Conservation (phyloP, 64 coral and sea anemone species). For the Anthopleura sola region DNA sequence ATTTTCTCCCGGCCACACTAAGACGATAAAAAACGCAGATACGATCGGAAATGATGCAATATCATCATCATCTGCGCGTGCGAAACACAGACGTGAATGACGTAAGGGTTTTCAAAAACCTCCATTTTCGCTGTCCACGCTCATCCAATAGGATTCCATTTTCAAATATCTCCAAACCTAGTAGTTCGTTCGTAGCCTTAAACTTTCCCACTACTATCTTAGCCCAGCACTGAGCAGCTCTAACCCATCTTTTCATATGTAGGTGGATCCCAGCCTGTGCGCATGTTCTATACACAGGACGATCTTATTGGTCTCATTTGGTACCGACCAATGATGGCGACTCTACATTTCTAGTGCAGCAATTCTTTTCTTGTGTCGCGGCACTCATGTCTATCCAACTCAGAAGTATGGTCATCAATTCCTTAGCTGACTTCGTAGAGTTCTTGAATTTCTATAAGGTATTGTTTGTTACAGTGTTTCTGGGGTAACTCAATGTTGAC, state of each 20-base stretch:
- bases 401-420: slow-evolving; percentile 90
- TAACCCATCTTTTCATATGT: not conserved
- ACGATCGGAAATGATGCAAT: no score
- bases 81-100: no score
- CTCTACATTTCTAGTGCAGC: slow-evolving; percentile 68
- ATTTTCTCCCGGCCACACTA: no score
- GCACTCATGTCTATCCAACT: slow-evolving; percentile 96
- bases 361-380: slow-evolving; percentile 94
- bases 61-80: no score
- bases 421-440: slow-evolving; percentile 85
- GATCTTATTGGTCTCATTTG: slow-evolving; percentile 83
- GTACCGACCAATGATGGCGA: slow-evolving; percentile 78
- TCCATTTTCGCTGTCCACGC: no score
- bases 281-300: slow-evolving; percentile 61
- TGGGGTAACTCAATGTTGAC: no score
- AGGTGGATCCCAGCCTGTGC: slow-evolving; percentile 97
- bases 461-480: not conserved
- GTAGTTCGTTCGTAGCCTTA: no score
- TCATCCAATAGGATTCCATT: no score
- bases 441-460: slow-evolving; percentile 90
- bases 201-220: slow-evolving; percentile 38
- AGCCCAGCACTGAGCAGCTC: slow-evolving; percentile 47
- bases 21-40: no score
- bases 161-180: no score
- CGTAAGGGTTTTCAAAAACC: no score